These are phyloP conservation scores for Cryptops parisi DNA, from an alignment of 2,888 invertebrate genomes.

Conservation along the genomic window DNA sequence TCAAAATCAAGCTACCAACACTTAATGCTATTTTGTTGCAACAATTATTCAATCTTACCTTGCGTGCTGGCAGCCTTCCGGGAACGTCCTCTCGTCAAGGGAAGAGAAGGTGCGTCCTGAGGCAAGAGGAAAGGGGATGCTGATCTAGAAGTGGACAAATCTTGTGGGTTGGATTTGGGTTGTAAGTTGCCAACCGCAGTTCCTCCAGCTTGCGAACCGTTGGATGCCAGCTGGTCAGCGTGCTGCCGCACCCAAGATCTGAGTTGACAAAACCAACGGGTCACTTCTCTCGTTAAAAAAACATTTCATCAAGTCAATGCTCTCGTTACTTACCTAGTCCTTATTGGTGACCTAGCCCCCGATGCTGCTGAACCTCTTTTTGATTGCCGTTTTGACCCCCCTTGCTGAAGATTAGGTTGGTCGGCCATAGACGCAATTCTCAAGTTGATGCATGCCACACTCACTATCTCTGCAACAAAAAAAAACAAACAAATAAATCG, in stretches of 20 bases:
- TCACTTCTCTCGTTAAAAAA: neutral
- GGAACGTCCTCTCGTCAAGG: too few relatives aligned
- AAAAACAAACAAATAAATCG: neutral
- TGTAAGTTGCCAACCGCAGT: too few relatives aligned
- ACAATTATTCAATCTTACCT: too few relatives aligned
- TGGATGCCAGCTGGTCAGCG: neutral
- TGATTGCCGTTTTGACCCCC: constrained; percentile 16
- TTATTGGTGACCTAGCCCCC: constrained; percentile 22
- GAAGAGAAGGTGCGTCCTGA: too few relatives aligned
- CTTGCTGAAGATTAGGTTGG: constrained; percentile 19
- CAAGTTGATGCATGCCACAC: constrained; percentile 46
- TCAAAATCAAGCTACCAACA: too few relatives aligned
- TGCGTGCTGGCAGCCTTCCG: too few relatives aligned
- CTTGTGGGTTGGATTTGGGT: too few relatives aligned
- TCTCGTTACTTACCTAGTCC: constrained; percentile 24
- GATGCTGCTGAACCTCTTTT: constrained; percentile 11
- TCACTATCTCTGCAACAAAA: constrained; percentile 5
- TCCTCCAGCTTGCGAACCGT: neutral
- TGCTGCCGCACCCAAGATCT: constrained; percentile 11
- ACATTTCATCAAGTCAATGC: neutral
- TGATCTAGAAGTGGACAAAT: too few relatives aligned
- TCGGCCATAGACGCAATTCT: constrained; percentile 72
- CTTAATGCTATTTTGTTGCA: too few relatives aligned
- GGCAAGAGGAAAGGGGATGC: too few relatives aligned
- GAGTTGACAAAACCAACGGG: neutral